Evolutionary conservation across 2,113 vertebrate species (phyloP), one percentile per base, ranked within the genome.

Genomic region (Fregetta grallaria): DNA sequence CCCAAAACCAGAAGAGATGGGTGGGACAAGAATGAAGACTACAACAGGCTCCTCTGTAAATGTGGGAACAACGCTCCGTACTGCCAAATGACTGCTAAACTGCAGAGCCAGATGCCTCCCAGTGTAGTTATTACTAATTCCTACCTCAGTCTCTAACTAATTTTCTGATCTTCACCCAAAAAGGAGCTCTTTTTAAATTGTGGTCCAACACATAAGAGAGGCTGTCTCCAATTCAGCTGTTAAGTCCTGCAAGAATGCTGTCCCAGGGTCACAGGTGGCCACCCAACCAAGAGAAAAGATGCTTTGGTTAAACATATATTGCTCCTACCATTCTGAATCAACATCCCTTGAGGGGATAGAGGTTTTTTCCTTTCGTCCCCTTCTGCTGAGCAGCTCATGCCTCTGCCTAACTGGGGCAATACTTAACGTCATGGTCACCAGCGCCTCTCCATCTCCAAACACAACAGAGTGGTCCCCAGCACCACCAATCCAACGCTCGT

Each of bases 401-500:
- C 44, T 93, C 66, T 90, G 34, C 42, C 53, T 72, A 2, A 1
- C 26, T 16, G 19, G 15, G 22, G 29, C 44, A 88, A 15, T 18
- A 40, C 10, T 22, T 25, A 34, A 53, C 15, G 5, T 45, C 14
- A 25, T 1, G 12, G n/a, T 55, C 30, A 83, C 11, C 8, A 10
- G 32, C 17, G 30, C 36, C 15, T 55, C 49, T 70, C 44, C 61
- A 49, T 25, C 68, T 71, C 76, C 38, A 53, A 66, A 62, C 45
- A 53, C 29, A 72, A 53, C 13, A 38, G 11, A 9, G 3, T 2
- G 11, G 36, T 49, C 19, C 38, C 30, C n/a, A 56, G 65, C 22
- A 80, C 34, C 0, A 8, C 15, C 75, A 84, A 27, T 18, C 56
- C 72, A 63, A 36, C 0, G 0, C 56, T 71, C 4, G 0, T 5